Base-by-base conservation (phyloP, 2,797 vertebrate genomes). In the Neosilurus mollespiculum region DNA sequence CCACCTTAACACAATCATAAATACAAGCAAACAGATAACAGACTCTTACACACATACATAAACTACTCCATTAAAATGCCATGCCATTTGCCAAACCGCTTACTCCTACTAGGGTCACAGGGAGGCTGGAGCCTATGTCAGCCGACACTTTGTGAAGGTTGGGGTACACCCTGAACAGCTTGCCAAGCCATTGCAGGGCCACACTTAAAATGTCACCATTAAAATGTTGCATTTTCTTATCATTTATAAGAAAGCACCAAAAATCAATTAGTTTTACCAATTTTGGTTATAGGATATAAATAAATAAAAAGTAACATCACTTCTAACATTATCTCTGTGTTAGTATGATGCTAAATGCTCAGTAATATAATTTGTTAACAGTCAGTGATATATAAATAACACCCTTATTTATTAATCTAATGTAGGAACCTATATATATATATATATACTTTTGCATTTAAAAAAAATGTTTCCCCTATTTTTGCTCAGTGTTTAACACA, bases 1-100 rank as follows among this genome's bases (percentile, higher is more conserved):
- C 84, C 88, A 93, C 83, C 88, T 93, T 10, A 84, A 53, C n/a
- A 65, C 80, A 83, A 51, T 90, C 7, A 89, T 51, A 78, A 73
- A 18, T 14, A 67, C 26, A 62, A 37, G 34, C 12, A 34, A 54
- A 80, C 59, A 61, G 30, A 59, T 37, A 15, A 64, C 49, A 79
- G 49, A 70, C 5, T 49, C 26, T 65, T 43, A 72, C 30, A 81
- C 49, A 78, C n/a, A 81, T 43, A 43, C 26, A 43, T 26, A 56
- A 30, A 73, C 24, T 12, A 9, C 30, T 1, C n/a, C 26, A 18
- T 20, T 24, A 20, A 56, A 54, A 37, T 59, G 10, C 59, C n/a
- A n/a, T n/a, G n/a, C n/a, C n/a, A n/a, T n/a, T n/a, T 43, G 37
- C 37, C 37, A 43, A 43, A 43, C 37, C 37, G 37, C 37, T 43